Evolutionary conservation across 2,113 vertebrate genomes (phyloP), one percentile per base, ranked within the genome.

Genomic region (Emydocephalus ijimae): DNA sequence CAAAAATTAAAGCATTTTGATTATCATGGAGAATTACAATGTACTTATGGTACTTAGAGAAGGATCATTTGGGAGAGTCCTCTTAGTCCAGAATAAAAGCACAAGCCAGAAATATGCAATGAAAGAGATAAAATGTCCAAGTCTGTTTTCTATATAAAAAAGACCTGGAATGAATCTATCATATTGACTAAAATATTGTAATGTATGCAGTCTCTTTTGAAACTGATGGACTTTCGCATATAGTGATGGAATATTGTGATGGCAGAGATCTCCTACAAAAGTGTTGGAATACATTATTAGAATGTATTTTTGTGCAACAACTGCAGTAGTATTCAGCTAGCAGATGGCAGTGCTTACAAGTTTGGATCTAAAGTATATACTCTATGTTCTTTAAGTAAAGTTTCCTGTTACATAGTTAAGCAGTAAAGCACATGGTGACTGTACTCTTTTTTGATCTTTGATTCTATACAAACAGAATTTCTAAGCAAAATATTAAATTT

Each of bases 221-320:
- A 98, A 99, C 94, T 94, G 97, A 97, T 92, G 97, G 97, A 95
- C 97, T 98, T 94, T 93, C 99, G 90, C 98, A 98, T 94, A 99
- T 99, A 93, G 98, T 98, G 61, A 99, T 99, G 99, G 99, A 99
- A 94, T 99, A 98, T 95, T 99, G 99, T 97, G 97, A 98, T 0
- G 98, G 97, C 93, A 98, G 98, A 94, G 99, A 99, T 95, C 97
- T 99, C 45, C 97, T 98, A 94, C 98, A 61, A 61, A 26, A 29
- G 24, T 61, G 59, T 61, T 26, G 3, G 59, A 61, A 61, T 61
- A 29, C 9, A 61, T 61, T 61, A 29, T 61, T 61, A 3, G 59
- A 61, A 61, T 29, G 59, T 61, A 61, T 61, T 61, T 61, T 61
- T 61, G 24, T 29, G 59, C 59, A 61, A 29, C 59, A 61, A 61